Evolutionary conservation across 2,797 vertebrate genomes (phyloP), one percentile per base, ranked within the genome.

Genomic region (Hyperoplus lanceolatus): DNA sequence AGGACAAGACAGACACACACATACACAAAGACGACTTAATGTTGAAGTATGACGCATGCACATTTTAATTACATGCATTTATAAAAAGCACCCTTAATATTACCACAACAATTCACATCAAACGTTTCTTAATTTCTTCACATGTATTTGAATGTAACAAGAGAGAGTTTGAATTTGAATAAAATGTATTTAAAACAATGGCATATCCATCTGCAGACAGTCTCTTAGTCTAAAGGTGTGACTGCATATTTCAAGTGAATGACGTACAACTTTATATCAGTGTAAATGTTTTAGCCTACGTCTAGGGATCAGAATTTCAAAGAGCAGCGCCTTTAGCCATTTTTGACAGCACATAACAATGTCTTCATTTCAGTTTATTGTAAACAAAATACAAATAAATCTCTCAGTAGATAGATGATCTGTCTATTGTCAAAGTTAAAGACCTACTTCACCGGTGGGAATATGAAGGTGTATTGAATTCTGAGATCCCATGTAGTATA

Each of bases 381-480:
- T 48, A 12, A 45, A 68, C 70, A 73, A 29, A 29, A 29, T 21
- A 21, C 6, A 49, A 78, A 50, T 7, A 39, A 4, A 60, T 64
- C 5, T 56, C 29, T 77, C 29, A 45, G 29, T 11, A n/a, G 16
- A 29, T 21, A 43, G 53, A 78, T 73, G 21, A 21, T 21, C 56
- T 72, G 39, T 61, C n/a, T 49, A 53, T 53, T 80, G 57, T 75
- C 75, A 66, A 13, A 60, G 73, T 56, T 54, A 21, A 21, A 21
- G 21, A 2, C 21, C 21, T 21, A 21, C 21, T 21, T 21, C 21
- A 21, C 21, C 21, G 21, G 21, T 21, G 21, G 21, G 21, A 21
- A 21, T 21, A 21, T 21, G 21, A 21, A 21, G 21, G 21, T 21
- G 21, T 21, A 21, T 21, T 21, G 21, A 21, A 21, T 21, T 21